A percentile compares a stretch with the other conserved stretches of the same genome.
These are phyloP conservation scores for Cygnus buccinator DNA, from an alignment of 2,113 vertebrate species.

Conservation along the genomic window DNA sequence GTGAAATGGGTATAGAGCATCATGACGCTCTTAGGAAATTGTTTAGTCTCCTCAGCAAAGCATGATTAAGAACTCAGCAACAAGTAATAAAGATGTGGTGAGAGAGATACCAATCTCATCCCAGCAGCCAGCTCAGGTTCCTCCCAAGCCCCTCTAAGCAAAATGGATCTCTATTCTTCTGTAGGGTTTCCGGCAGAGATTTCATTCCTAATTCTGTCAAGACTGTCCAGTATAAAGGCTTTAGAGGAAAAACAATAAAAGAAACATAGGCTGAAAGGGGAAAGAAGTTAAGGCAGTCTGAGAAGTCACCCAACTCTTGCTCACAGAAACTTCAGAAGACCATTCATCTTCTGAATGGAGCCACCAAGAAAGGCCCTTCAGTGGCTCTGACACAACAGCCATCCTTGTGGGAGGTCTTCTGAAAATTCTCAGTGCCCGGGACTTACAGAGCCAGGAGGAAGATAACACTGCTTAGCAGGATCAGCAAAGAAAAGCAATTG, in stretches of 20 bases:
- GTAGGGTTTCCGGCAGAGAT: not conserved
- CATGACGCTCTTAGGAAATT: not conserved
- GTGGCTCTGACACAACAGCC: not conserved
- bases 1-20: not conserved
- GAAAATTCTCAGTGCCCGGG: not conserved
- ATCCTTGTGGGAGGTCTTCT: constrained; percentile 45
- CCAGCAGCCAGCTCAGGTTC: constrained; percentile 6
- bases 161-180: not conserved
- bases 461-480: not conserved
- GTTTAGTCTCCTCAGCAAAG: not conserved
- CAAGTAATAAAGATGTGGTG: not conserved
- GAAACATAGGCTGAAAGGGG: not conserved
- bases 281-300: not conserved
- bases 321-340: not conserved
- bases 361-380: not conserved
- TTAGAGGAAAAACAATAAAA: not conserved
- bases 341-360: constrained; percentile 1
- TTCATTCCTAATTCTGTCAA: not conserved
- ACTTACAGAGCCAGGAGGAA: not conserved
- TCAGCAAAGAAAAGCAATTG: rapidly evolving
- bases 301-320: not conserved
- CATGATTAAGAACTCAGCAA: not conserved
- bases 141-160: not conserved
- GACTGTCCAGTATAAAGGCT: not conserved
- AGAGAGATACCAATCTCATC: not conserved